Evolutionary conservation across 2,113 vertebrate genomes (phyloP).

Genomic region (Xiphorhynchus elegans): DNA sequence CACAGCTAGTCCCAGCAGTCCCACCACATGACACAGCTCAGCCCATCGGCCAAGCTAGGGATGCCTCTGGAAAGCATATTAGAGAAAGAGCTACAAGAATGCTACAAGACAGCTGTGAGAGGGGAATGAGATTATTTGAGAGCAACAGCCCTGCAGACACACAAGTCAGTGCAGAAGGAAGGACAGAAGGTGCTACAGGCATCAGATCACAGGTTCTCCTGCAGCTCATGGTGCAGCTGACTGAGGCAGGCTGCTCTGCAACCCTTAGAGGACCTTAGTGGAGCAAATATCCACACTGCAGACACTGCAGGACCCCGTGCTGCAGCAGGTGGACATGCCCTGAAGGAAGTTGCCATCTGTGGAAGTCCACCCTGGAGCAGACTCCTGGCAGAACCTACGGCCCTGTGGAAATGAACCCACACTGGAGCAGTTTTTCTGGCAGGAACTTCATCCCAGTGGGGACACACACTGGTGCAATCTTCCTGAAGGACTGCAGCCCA

Average conservation of each 20-base stretch:
- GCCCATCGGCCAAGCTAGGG: too few relatives aligned
- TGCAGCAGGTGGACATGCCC: not conserved
- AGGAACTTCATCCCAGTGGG: not conserved
- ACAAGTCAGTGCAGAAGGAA: not conserved
- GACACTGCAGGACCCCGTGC: accelerated
- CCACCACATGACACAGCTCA: not conserved
- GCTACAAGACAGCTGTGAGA: not conserved
- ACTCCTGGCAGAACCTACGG: not conserved
- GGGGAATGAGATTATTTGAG: not conserved
- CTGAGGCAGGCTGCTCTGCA: not conserved
- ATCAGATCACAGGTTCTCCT: not conserved
- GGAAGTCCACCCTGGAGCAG: not conserved
- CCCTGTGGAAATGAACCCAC: not conserved
- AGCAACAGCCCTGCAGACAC: not conserved
- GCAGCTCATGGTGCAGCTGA: not conserved
- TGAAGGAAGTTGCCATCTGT: not conserved
- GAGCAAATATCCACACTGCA: not conserved
- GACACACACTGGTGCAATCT: accelerated
- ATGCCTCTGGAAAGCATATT: not conserved
- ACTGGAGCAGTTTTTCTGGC: not conserved
- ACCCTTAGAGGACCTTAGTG: accelerated
- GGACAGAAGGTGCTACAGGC: not conserved
- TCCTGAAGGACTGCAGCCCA: not conserved
- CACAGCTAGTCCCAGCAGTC: not conserved
- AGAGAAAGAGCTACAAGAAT: not conserved